These are phyloP conservation scores for Stictonetta naevosa DNA, from an alignment of 2,113 vertebrate genomes.

Conservation along the genomic window DNA sequence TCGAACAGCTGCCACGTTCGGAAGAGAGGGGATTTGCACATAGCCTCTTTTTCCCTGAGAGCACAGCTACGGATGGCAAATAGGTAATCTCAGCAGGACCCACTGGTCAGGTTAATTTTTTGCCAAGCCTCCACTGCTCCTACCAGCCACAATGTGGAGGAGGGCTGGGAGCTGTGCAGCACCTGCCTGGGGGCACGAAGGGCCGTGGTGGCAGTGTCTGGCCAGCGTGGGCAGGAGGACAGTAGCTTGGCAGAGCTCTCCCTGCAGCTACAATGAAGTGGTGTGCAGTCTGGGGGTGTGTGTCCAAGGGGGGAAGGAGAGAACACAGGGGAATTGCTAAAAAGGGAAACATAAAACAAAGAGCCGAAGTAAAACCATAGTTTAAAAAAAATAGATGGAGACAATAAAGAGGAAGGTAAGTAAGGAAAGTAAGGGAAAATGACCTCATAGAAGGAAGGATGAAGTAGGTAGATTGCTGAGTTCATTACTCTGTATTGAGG, in stretches of 20 bases:
- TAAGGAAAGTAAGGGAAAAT: slow-evolving; percentile 18
- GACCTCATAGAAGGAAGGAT: not conserved
- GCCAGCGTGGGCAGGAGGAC: not conserved
- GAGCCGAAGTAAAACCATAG: not conserved
- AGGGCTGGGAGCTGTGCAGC: not conserved
- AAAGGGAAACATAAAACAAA: slow-evolving; percentile 45
- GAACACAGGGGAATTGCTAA: not conserved
- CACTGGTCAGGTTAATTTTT: not conserved
- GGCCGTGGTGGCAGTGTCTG: not conserved
- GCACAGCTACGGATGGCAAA: not conserved
- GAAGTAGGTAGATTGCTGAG: not conserved
- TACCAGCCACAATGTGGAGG: not conserved
- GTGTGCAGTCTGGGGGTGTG: not conserved
- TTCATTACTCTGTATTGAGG: not conserved
- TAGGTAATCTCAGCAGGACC: not conserved
- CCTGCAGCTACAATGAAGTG: not conserved
- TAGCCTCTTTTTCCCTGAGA: not conserved
- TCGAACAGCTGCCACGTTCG: not conserved
- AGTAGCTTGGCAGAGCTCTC: not conserved
- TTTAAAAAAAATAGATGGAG: not conserved
- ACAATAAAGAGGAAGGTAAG: slow-evolving; percentile 24
- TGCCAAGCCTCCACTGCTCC: not conserved
- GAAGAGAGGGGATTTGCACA: not conserved
- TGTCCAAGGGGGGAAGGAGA: not conserved
- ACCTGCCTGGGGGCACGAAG: not conserved